These are phyloP conservation scores for Lasioglossum vierecki DNA, from an alignment of 2,888 invertebrate genomes.

Conservation along the genomic window DNA sequence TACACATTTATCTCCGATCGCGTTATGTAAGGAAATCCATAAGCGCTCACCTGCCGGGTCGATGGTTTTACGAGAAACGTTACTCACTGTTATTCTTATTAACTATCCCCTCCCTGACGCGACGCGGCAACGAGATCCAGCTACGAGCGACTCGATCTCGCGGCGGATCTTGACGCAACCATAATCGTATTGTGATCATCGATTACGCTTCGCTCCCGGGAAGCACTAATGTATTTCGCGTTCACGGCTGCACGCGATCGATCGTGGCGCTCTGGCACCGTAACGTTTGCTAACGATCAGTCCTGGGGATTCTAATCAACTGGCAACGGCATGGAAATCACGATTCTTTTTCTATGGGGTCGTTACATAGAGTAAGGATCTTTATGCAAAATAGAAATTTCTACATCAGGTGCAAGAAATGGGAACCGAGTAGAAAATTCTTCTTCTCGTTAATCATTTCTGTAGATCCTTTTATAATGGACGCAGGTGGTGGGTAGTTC, in stretches of 20 bases:
- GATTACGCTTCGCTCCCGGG: slow-evolving; percentile 36
- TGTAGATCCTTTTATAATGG: too few species aligned
- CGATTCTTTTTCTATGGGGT: neutral
- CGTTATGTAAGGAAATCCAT: slow-evolving; percentile 66
- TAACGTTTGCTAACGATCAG: slow-evolving; percentile 21
- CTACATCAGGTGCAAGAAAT: neutral
- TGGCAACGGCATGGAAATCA: neutral
- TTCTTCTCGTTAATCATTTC: neutral
- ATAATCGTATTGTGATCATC: slow-evolving; percentile 51
- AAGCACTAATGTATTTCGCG: slow-evolving; percentile 17
- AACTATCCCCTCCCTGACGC: slow-evolving; percentile 42
- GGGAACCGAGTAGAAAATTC: neutral
- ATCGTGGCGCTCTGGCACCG: slow-evolving; percentile 3
- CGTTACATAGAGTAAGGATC: neutral
- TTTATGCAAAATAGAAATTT: neutral
- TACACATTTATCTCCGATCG: slow-evolving; percentile 41
- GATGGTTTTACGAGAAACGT: slow-evolving; percentile 58
- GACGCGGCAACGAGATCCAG: slow-evolving; percentile 52
- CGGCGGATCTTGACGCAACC: slow-evolving; percentile 49
- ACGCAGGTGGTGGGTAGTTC: too few species aligned
- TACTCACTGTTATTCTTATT: slow-evolving; percentile 71
- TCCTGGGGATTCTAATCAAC: slow-evolving; percentile 26
- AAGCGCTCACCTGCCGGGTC: slow-evolving; percentile 55
- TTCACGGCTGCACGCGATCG: slow-evolving; percentile 8
- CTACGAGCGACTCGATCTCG: slow-evolving; percentile 44